Percentiles rank a stretch among this genome's conserved stretches.
These are phyloP conservation scores for Xenopus petersii DNA, from an alignment of 2,797 vertebrate genomes.

Conservation along the genomic window DNA sequence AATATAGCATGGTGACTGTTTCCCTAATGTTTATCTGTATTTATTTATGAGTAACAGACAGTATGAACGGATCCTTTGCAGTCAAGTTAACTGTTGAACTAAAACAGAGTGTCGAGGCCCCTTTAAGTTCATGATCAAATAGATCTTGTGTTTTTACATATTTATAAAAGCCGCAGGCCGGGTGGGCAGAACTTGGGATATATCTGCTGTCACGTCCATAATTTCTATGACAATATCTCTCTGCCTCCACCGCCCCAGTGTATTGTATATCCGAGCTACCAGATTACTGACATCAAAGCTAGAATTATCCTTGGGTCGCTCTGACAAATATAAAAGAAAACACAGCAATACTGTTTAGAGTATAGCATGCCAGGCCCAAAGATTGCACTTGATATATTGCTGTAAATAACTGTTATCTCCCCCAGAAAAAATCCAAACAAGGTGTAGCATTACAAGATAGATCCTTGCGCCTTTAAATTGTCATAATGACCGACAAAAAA, in stretches of 20 bases:
- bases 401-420: slow-evolving; percentile 27
- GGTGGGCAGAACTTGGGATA: not conserved
- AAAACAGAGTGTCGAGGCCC: too few species aligned
- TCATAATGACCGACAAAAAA: not conserved
- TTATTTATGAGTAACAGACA: too few species aligned
- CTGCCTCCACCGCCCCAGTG: not conserved
- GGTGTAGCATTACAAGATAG: not conserved
- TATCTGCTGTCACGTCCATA: slow-evolving; percentile 12
- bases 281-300: slow-evolving; percentile 1
- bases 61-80: too few species aligned
- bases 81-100: too few species aligned
- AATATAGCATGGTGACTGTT: too few species aligned
- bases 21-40: too few species aligned
- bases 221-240: not conserved
- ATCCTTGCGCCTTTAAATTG: not conserved
- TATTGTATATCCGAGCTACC: not conserved
- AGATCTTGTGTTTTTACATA: not conserved
- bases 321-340: slow-evolving; percentile 22
- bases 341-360: slow-evolving; percentile 11
- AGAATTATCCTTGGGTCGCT: slow-evolving; percentile 18
- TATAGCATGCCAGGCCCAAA: not conserved
- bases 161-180: not conserved
- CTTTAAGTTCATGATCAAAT: too few species aligned
- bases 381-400: slow-evolving; percentile 31
- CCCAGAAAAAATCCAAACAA: slow-evolving; percentile 21